Conservation (phyloP, 92 coral and sea anemone genomes). For the Virgularia gustaviana region DNA sequence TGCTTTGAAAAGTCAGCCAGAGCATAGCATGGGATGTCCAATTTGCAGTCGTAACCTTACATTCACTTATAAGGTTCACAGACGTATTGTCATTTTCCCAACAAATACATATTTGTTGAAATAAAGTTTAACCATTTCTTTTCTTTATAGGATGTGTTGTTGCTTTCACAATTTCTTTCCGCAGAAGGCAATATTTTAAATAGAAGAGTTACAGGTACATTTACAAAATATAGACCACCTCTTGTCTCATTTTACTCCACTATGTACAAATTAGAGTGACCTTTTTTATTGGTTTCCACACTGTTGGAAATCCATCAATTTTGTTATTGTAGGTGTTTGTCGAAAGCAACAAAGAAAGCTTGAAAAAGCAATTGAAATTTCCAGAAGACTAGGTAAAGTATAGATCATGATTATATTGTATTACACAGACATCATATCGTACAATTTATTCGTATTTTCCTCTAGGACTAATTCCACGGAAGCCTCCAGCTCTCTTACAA, state of each 20-base stretch:
- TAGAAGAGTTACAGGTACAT: constrained; percentile 91
- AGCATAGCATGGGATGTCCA: constrained; percentile 52
- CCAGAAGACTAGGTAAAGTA: constrained; percentile 82
- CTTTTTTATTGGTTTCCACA: too few species aligned
- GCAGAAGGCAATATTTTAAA: constrained; percentile 86
- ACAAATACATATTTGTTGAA: background rate
- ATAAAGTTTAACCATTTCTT: background rate
- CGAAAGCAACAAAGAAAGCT: constrained; percentile 87
- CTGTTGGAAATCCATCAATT: too few species aligned
- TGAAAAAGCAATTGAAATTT: constrained; percentile 82
- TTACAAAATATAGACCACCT: background rate
- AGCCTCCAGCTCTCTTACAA: constrained; percentile 24
- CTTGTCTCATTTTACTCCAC: background rate
- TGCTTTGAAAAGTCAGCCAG: background rate
- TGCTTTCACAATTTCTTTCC: constrained; percentile 89
- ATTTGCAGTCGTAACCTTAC: constrained; percentile 80
- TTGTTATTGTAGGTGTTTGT: constrained; percentile 79
- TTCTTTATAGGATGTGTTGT: constrained; percentile 70
- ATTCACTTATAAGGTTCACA: constrained; percentile 78
- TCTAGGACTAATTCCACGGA: constrained; percentile 26
- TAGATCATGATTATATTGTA: background rate
- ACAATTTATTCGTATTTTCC: background rate
- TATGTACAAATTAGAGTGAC: too few species aligned
- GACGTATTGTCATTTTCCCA: background rate
- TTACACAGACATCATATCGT: background rate